Base-by-base conservation (phyloP, 2,888 invertebrate species). In the Polia nebulosa region DNA sequence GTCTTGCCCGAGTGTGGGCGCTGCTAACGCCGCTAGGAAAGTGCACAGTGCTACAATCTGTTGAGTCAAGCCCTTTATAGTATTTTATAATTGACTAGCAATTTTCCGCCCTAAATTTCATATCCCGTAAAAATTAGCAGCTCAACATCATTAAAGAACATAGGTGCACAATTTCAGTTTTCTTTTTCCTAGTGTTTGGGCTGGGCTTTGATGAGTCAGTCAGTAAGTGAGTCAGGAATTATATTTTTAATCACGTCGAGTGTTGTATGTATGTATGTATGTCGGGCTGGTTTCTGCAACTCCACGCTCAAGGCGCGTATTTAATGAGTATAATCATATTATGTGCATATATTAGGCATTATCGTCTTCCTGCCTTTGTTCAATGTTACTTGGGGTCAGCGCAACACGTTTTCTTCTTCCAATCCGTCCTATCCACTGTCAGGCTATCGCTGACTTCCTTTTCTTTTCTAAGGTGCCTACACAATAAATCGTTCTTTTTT, bases 61-160 rank as follows among this genome's bases (percentile, higher is more conserved):
- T 17, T 47, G 45, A 94, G 69, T 95, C 93, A 15, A 25, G n/a
- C n/a, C 39, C 17, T 13, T 4, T 17, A 15, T 36, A 15, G 15
- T 2, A 36, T 36, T 4, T 36, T 36, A 4, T 15, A 5, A 36
- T 36, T 17, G 5, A 5, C 4, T 17, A 36, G 4, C 36, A 36
- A 13, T n/a, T n/a, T 41, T 0, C n/a, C n/a, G n/a, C n/a, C n/a
- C n/a, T n/a, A n/a, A n/a, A n/a, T n/a, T n/a, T n/a, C n/a, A n/a
- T n/a, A n/a, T n/a, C n/a, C n/a, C n/a, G n/a, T n/a, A n/a, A n/a
- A n/a, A n/a, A n/a, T n/a, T n/a, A n/a, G n/a, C n/a, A n/a, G n/a
- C n/a, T n/a, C n/a, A n/a, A n/a, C n/a, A n/a, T n/a, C n/a, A n/a
- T n/a, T n/a, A n/a, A n/a, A n/a, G 29, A 29, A 29, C 7, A 7